Evolutionary conservation across 2,888 invertebrate genomes (phyloP).

Genomic region (Andrena bucephala): DNA sequence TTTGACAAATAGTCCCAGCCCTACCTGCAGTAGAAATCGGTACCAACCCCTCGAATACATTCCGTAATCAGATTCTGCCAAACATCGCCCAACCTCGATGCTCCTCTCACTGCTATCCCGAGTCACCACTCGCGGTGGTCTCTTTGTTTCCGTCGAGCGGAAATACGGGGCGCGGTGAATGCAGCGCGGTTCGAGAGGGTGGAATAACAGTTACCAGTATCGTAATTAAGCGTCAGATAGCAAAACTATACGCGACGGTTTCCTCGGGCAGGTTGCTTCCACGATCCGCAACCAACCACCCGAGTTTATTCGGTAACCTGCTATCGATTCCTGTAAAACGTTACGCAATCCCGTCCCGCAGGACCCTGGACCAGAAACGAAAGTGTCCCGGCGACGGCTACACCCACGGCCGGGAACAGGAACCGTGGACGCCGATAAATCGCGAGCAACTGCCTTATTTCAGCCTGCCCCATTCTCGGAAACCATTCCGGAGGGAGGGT

Average conservation of each 20-base stretch:
- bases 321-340: slow-evolving; percentile 34
- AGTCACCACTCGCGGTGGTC: neutral
- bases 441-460: neutral
- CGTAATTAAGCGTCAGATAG: slow-evolving; percentile 45
- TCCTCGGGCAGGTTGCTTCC: neutral
- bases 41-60: too few relatives aligned
- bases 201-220: slow-evolving; percentile 20
- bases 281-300: neutral
- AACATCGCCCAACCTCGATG: neutral
- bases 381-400: slow-evolving; percentile 8
- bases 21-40: too few relatives aligned
- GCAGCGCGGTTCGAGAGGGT: neutral
- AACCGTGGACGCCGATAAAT: slow-evolving; percentile 7
- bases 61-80: too few relatives aligned
- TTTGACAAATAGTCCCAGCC: too few relatives aligned
- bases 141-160: neutral
- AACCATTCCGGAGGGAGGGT: neutral
- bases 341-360: slow-evolving; percentile 4
- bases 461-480: slow-evolving; percentile 2
- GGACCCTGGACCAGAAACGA: slow-evolving; percentile 17
- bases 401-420: slow-evolving; percentile 21
- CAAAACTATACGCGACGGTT: slow-evolving; percentile 27
- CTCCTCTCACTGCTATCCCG: neutral
- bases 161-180: neutral
- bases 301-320: slow-evolving; percentile 16